Evolutionary conservation across 2,888 invertebrate genomes (phyloP).

Genomic region (Orgyia antiqua): DNA sequence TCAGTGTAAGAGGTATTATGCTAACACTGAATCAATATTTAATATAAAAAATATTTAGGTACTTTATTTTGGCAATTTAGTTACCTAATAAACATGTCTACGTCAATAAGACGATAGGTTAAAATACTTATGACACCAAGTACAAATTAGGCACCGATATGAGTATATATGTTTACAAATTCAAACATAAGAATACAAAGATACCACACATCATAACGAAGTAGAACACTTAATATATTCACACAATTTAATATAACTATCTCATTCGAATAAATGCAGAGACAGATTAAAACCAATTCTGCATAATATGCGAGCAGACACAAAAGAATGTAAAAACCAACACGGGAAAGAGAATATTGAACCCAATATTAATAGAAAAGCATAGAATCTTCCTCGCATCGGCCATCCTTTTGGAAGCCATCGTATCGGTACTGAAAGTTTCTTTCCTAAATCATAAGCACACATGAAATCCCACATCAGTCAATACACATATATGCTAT

Average conservation of each 20-base stretch:
- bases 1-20: too few relatives aligned
- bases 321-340: conserved; percentile 20
- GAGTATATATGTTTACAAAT: conserved; percentile 32
- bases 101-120: too few relatives aligned
- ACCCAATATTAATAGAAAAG: background rate
- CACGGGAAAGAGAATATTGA: conserved; percentile 4
- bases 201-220: conserved; percentile 27
- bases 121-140: conserved; percentile 21
- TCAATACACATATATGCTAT: conserved; percentile 48
- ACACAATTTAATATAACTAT: conserved; percentile 49
- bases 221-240: conserved; percentile 30
- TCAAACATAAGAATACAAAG: conserved; percentile 32
- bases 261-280: conserved; percentile 74
- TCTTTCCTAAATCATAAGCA: conserved; percentile 35
- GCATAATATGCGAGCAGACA: conserved; percentile 40
- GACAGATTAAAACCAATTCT: conserved; percentile 54
- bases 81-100: too few relatives aligned
- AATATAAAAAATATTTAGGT: too few relatives aligned
- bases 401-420: conserved; percentile 28
- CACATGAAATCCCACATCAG: conserved; percentile 37
- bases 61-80: too few relatives aligned
- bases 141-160: conserved; percentile 30
- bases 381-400: conserved; percentile 10
- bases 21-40: too few relatives aligned
- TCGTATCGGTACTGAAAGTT: conserved; percentile 25